Base-by-base conservation (phyloP, 2,797 vertebrate species). In the Nyctalus aviator region DNA sequence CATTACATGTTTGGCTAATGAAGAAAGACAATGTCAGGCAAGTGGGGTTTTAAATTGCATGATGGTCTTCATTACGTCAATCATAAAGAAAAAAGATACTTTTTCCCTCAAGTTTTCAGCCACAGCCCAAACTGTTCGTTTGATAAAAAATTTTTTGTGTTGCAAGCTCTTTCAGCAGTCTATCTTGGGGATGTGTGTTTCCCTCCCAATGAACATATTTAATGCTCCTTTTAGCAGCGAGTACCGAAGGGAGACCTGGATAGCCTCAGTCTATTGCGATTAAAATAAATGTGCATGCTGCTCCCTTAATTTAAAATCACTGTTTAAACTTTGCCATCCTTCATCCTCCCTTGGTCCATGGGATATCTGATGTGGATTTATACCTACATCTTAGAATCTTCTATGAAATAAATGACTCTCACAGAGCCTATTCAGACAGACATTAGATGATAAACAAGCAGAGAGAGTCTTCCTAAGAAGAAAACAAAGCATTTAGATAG, bases 321-420 rank as follows among this genome's bases (percentile, higher is more conserved):
- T 35, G 27, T 68, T 59, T n/a, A 12, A 35, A 82, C 6, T 71
- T 13, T n/a, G 15, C 17, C n/a, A 8, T 73, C n/a, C 17, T 85
- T 91, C 57, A 64, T 9, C 55, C 50, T 18, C 76, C n/a, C 37
- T 75, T 23, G 11, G 57, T n/a, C 30, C 35, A 21, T 1, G 27
- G 64, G 46, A 18, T 20, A 75, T 6, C 25, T 2, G 4, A 55
- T 14, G 72, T 12, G 41, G 21, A 30, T 27, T 86, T 86, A 27
- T 4, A 37, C 32, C 64, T 69, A 59, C 6, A 71, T 71, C 68
- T 84, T 35, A n/a, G 30, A 94, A 69, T 59, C 48, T 44, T 75
- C 23, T 32, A 64, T 81, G n/a, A 92, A 86, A 90, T 37, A 71
- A 93, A 46, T 20, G 64, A 76, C 48, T 83, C 68, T 64, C 57